A percentile compares a stretch with the other conserved stretches of the same genome.
These are phyloP conservation scores for Calameuta idolon DNA, from an alignment of 2,888 invertebrate genomes.

Conservation along the genomic window DNA sequence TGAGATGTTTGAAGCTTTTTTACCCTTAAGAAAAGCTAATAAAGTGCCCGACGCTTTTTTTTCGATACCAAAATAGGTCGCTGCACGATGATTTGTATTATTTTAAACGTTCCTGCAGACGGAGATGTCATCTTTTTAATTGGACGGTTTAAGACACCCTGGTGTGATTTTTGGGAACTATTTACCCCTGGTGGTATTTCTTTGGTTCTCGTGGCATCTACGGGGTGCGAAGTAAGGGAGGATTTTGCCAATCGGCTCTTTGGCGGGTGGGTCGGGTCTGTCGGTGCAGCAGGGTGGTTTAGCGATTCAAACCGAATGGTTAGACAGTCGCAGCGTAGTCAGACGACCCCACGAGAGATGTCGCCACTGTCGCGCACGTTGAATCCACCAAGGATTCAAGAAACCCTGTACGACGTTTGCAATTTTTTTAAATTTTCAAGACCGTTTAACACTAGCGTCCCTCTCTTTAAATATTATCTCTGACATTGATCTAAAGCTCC, in stretches of 20 bases:
- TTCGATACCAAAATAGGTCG: background rate
- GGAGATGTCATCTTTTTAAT: background rate
- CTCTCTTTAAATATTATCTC: background rate
- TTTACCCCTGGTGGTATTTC: constrained; percentile 61
- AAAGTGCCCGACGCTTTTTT: background rate
- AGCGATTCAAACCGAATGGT: constrained; percentile 26
- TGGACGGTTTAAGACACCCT: constrained; percentile 37
- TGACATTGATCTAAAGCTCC: background rate
- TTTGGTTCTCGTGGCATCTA: constrained; percentile 38
- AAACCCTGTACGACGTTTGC: background rate
- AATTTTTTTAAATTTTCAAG: constrained; percentile 2
- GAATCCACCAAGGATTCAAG: background rate
- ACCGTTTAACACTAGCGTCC: background rate
- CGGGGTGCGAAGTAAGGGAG: constrained; percentile 55
- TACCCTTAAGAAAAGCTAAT: background rate
- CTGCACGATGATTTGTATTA: background rate
- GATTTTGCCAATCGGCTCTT: constrained; percentile 51
- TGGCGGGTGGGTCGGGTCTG: constrained; percentile 57
- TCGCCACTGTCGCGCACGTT: constrained; percentile 48
- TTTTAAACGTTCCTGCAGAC: background rate
- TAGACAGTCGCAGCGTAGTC: constrained; percentile 20
- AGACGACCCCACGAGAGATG: constrained; percentile 60
- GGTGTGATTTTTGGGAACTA: constrained; percentile 60
- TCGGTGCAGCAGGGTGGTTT: constrained; percentile 60
- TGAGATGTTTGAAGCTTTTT: background rate